Evolutionary conservation across 2,113 vertebrate species (phyloP).

Genomic region (Leiothrix lutea): DNA sequence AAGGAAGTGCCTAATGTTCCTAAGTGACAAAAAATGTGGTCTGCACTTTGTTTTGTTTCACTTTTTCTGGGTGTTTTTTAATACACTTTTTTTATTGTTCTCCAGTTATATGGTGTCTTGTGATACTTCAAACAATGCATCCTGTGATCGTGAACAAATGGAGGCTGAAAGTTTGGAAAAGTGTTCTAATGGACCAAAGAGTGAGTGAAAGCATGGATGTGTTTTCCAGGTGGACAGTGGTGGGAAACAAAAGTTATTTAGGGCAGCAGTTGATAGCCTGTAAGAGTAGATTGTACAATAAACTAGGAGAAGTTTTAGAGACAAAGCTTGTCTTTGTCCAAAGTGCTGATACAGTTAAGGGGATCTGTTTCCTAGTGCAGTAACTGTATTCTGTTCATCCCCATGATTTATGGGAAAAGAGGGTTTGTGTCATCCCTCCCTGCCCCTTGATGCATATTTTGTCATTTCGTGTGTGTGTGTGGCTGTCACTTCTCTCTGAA

Average conservation of each 20-base stretch:
- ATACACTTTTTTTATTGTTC: background rate
- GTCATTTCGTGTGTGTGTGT: fast-evolving
- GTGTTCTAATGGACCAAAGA: background rate
- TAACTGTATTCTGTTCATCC: background rate
- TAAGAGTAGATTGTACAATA: background rate
- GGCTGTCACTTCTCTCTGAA: background rate
- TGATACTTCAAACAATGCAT: background rate
- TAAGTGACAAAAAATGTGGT: background rate
- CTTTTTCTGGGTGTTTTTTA: background rate
- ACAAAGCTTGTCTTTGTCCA: background rate
- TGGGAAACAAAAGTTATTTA: background rate
- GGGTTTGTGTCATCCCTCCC: background rate
- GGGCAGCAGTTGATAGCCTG: background rate
- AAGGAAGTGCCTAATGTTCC: background rate
- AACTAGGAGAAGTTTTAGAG: background rate
- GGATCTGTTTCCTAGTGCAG: background rate
- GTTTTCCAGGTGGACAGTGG: background rate
- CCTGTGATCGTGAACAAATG: background rate
- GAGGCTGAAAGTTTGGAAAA: background rate
- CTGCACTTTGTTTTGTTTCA: background rate
- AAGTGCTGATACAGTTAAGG: background rate
- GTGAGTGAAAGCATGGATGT: background rate
- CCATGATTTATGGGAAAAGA: background rate
- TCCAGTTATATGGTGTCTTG: background rate
- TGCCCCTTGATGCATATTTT: background rate